Conservation (phyloP, 2,113 vertebrate species). For the Pachycephala philippinensis region DNA sequence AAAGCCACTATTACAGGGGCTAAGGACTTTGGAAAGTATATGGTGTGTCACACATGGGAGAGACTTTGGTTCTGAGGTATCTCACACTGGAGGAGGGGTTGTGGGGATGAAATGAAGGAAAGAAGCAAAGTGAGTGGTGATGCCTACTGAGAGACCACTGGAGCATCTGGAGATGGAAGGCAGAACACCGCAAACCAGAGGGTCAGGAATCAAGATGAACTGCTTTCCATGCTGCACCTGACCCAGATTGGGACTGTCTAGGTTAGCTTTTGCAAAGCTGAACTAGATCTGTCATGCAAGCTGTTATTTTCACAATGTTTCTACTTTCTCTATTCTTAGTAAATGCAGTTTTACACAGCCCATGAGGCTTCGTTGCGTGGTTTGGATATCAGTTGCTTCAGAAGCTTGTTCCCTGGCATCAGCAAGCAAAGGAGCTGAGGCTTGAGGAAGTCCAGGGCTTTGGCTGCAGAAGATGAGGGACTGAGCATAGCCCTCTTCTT, state of each 20-base stretch:
- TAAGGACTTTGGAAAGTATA: neutral
- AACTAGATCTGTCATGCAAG: slow-evolving; percentile 19
- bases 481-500: neutral
- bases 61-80: neutral
- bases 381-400: neutral
- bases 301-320: neutral
- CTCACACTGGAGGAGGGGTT: neutral
- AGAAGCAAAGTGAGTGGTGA: neutral
- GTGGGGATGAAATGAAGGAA: neutral
- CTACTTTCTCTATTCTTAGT: slow-evolving; percentile 15
- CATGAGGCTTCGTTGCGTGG: neutral
- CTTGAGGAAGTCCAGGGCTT: neutral
- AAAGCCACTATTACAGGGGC: neutral
- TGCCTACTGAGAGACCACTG: neutral
- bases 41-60: neutral
- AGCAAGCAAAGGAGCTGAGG: neutral
- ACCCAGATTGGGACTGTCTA: neutral
- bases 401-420: neutral
- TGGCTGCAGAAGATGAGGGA: neutral
- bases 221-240: neutral
- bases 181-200: neutral
- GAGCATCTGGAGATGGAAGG: neutral
- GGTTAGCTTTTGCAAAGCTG: neutral
- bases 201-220: neutral
- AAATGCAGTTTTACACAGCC: neutral